Evolutionary conservation across 1,140 invertebrate species (phyloP), one percentile per base, ranked within the genome.

Genomic region (Penaeus japonicus): DNA sequence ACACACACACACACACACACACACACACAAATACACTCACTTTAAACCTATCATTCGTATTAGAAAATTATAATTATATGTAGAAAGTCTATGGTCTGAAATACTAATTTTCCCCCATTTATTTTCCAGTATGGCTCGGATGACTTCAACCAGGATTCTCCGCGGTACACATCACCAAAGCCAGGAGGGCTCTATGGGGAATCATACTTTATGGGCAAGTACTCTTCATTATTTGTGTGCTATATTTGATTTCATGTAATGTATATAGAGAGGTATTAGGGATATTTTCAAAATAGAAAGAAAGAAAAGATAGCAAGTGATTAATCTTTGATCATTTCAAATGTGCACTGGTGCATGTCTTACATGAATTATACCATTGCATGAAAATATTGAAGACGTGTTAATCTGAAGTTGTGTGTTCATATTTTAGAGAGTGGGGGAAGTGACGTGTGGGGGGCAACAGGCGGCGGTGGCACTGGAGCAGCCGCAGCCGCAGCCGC

Each of bases 111-210:
- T 18, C 54, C 47, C 7, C 89, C 91, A 89, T 91, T 91, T 92
- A 91, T 92, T 92, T 95, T 94, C 59, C 94, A 97, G 96, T 97
- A 97, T 93, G 96, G 96, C 92, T 96, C 96, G 91, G 97, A 97
- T 92, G 97, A 98, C 92, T 98, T 97, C 92, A 95, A 95, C n/a
- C 94, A 96, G 92, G 96, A 97, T 92, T 96, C 96, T 18, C 96
- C 95, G 89, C 94, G 97, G 91, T 98, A 97, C 93, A 95, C 96
- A 89, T 97, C 96, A 82, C 96, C 96, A 30, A 97, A 97, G 92
- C 94, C 92, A 70, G 90, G 93, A 92, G 90, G 93, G 84, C 92
- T 93, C 91, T 94, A 95, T 92, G 92, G 93, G 30, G 93, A 94
- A 82, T 94, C 94, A 92, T 95, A 95, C 92, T 94, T 93, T 89